Base-by-base conservation (phyloP, 2,797 vertebrate species). In the Cryptoblepharus egeriae region DNA sequence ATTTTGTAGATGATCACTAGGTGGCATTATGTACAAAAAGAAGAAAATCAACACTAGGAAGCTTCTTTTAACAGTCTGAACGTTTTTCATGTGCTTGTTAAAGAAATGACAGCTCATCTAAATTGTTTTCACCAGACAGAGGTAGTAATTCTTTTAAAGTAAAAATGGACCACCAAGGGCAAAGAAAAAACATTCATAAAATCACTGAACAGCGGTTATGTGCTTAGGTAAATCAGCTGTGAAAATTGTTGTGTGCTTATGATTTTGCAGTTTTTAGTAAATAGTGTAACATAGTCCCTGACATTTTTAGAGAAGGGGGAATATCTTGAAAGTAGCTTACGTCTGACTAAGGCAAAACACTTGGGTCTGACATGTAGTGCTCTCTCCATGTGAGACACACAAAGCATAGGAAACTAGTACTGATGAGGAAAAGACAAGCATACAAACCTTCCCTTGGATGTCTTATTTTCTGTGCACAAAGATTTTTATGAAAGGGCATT, bases 1-100 rank as follows among this genome's bases (percentile, higher is more conserved):
- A 1, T 73, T 68, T 58, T 74, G 18, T 52, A 1, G 15, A 8
- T 22, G 88, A 88, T 74, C 93, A 89, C 94, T 94, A 94, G 94
- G 83, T 94, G 94, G 94, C 92, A 90, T 84, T 90, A 90, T 88
- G 90, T 88, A 79, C 28, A 6, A 37, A 93, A 91, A 58, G 22
- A 22, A 58, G 20, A 58, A 2, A 18, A 0, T 75, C 60, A 73
- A 30, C 2, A 11, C 1, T 32, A 6, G 7, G 18, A 30, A 65
- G 49, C 7, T 26, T 1, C 72, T 81, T 81, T 37, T 8, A 26
- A 1, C 39, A 0, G 79, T 65, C 71, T 81, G 12, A 11, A 15
- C 39, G 28, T 75, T 8, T 74, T 28, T 61, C 64, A 52, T 42
- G 2, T 24, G 4, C 22, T n/a, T 5, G 35, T 58, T 55, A 79